Percentiles rank a stretch among this genome's conserved stretches.
phyloP scores from a whole-genome alignment of 1,140 invertebrate genomes.

The Drosophila littoralis region DNA sequence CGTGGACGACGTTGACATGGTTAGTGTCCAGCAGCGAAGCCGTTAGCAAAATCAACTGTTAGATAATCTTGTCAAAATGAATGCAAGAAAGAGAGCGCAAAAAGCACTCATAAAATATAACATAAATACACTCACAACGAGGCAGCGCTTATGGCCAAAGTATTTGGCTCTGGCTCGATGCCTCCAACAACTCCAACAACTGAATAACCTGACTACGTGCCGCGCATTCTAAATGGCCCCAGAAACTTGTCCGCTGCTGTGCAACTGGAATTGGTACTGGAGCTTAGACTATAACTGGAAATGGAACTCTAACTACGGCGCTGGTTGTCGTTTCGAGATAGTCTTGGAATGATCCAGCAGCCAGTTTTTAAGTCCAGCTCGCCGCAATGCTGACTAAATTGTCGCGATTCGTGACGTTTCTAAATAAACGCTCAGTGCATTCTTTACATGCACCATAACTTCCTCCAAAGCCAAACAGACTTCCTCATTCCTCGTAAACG shows the following conservation, averaged over 20 bases:
- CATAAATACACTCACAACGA: constrained; percentile 18
- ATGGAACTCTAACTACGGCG: constrained; percentile 27
- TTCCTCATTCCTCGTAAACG: not conserved
- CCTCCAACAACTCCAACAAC: not conserved
- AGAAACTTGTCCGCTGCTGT: not conserved
- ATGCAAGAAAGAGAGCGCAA: not conserved
- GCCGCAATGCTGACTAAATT: not conserved
- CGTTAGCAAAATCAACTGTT: constrained; percentile 55
- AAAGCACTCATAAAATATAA: constrained; percentile 4
- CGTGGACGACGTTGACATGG: constrained; percentile 17
- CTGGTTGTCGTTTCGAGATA: constrained; percentile 12
- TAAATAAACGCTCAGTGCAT: not conserved
- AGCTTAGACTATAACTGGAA: constrained; percentile 5
- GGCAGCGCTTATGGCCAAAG: constrained; percentile 34
- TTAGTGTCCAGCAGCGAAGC: constrained; percentile 39
- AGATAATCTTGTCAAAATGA: constrained; percentile 42
- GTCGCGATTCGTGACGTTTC: not conserved
- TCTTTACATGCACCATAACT: constrained; percentile 5
- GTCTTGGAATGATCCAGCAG: constrained; percentile 13
- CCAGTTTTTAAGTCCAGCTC: not conserved
- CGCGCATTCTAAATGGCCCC: constrained; percentile 45
- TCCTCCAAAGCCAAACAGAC: not conserved
- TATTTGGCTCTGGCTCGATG: constrained; percentile 20
- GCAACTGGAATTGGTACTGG: constrained; percentile 13
- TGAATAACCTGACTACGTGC: constrained; percentile 36